Base-by-base conservation (phyloP, 2,888 invertebrate species). In the Drosophila kambysellisi region DNA sequence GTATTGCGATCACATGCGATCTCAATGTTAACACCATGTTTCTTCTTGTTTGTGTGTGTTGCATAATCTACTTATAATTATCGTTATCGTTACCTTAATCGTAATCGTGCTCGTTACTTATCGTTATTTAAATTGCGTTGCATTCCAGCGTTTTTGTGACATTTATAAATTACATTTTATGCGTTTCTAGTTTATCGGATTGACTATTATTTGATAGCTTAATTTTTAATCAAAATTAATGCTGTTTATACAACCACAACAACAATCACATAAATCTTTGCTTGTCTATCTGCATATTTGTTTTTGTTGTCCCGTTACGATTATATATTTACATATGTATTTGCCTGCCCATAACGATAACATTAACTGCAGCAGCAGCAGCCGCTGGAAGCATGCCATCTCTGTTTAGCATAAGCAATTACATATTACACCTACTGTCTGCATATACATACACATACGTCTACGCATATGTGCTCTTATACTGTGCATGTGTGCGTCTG, bases 41-140 rank as follows among this genome's bases (percentile, higher is more conserved):
- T 30, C n/a, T 56, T 29, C 7, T 56, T 39, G 29, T 56, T 39
- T 64, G 60, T 68, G 32, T 63, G 29, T 62, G 67, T 58, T 41
- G 17, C 29, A 37, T 65, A 20, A 51, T 41, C 25, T 30, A 54
- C 9, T 39, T 48, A 8, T 56, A 57, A 48, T 56, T 50, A 70
- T 74, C 39, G 59, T 58, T 58, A 66, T 68, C 63, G 67, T 83
- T 81, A 39, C 66, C 62, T 33, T 59, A 48, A 67, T 61, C 37
- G 50, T 57, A 61, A 66, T 79, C 77, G 67, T 80, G 58, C 70
- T 76, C 61, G 64, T 84, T 77, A 46, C 64, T 84, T 77, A 46
- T 67, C 62, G 59, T 65, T 65, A 30, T 43, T 57, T 43, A 43
- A 39, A 35, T 56, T 7, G 30, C 41, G 60, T 60, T 41, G 41